Evolutionary conservation across 2,888 invertebrate genomes (phyloP), one percentile per base, ranked within the genome.

Genomic region (Melieria picta): DNA sequence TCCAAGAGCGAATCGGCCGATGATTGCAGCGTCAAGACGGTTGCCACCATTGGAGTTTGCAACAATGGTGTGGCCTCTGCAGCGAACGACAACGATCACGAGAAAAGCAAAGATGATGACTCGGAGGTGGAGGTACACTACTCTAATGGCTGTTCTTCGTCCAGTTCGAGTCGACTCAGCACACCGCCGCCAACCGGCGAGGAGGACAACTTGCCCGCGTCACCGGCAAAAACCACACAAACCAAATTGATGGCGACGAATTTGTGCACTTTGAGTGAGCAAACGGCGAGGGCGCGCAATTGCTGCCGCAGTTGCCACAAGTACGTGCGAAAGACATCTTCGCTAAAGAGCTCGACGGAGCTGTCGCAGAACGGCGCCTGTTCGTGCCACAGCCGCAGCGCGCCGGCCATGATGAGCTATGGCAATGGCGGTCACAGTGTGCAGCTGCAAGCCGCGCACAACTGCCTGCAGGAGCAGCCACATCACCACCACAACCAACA

Each of bases 141-240:
- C 70, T 79, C 80, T 61, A 78, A 77, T 70, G 75, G 75, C 56
- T 75, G 77, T 9, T 71, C 67, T 72, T 76, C 75, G 3, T 71
- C 75, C 1, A 72, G 10, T 52, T 86, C 85, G 7, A 83, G 83
- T 75, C 79, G 82, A 16, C 71, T 81, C 52, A 81, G 83, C 47
- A 84, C 85, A n/a, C 85, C 85, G 60, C 85, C 85, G 62, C 81
- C 85, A 4, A 83, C 85, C 1, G 84, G 85, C 10, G 84, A 86
- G 74, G 85, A 84, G 11, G 79, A 83, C 75, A 83, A 80, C 77
- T 77, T 80, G 13, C 80, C 83, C 9, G 80, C 79, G 5, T 83
- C 85, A n/a, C 83, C 85, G 16, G 78, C 79, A 1, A 82, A 81
- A 72, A 70, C 72, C 16, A 68, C 81, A 45, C 81, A 82, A 69